phyloP scores from a whole-genome alignment of 2,113 vertebrate genomes.

The Nothoprocta perdicaria region DNA sequence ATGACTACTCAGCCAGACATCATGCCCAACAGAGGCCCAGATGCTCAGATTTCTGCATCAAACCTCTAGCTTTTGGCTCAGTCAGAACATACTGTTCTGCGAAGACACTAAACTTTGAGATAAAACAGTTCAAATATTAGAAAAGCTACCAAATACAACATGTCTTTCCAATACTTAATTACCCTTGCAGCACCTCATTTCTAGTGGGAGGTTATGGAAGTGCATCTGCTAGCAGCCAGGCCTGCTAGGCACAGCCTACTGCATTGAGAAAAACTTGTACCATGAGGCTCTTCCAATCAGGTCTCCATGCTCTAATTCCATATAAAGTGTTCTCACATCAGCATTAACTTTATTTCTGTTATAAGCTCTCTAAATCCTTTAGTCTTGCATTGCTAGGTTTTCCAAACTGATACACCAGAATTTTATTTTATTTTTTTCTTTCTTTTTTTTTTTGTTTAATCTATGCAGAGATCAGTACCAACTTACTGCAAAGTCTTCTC shows the following conservation, averaged over 20 bases:
- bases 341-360: background rate
- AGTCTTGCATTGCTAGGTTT: background rate
- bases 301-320: background rate
- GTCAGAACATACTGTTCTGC: background rate
- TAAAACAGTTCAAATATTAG: background rate
- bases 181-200: background rate
- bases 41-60: background rate
- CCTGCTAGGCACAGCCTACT: background rate
- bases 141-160: background rate
- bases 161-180: background rate
- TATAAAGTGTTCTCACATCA: background rate
- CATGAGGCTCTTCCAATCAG: rapidly evolving
- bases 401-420: background rate
- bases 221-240: background rate
- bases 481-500: background rate
- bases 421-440: background rate
- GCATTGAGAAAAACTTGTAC: background rate
- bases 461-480: background rate
- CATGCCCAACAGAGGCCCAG: background rate
- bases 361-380: background rate
- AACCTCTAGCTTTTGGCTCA: background rate
- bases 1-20: background rate
- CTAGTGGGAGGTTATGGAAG: background rate
- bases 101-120: background rate
- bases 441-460: background rate